Percentiles rank a stretch among this genome's conserved stretches.
phyloP scores from a whole-genome alignment of 2,888 invertebrate species.

The Mythimna lalbum region DNA sequence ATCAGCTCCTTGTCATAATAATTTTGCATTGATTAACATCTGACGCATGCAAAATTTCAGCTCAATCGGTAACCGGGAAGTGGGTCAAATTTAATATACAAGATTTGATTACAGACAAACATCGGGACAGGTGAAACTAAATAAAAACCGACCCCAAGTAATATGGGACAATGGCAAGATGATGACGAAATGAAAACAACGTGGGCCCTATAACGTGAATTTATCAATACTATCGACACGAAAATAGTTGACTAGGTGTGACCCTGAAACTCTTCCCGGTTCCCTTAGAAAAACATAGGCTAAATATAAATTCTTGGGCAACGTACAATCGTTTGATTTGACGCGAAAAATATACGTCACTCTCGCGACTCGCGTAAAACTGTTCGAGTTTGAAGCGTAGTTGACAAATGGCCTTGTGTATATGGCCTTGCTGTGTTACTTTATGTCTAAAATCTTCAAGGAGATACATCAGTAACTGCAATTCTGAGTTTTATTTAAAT shows the following conservation, averaged over 20 bases:
- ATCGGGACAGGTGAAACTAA: too few species aligned
- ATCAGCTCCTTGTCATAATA: too few species aligned
- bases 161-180: too few species aligned
- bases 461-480: conserved; percentile 4
- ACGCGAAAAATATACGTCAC: conserved; percentile 34
- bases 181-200: not conserved
- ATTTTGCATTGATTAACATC: too few species aligned
- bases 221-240: conserved; percentile 40
- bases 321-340: conserved; percentile 38
- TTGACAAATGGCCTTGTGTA: conserved; percentile 31
- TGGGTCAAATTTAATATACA: too few species aligned
- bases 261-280: conserved; percentile 55
- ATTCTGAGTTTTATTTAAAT: not conserved
- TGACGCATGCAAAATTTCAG: too few species aligned
- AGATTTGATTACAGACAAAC: too few species aligned
- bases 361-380: not conserved
- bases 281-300: conserved; percentile 42
- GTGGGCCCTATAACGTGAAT: conserved; percentile 3
- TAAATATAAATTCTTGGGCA: conserved; percentile 54
- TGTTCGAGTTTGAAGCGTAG: conserved; percentile 31
- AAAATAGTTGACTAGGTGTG: conserved; percentile 49
- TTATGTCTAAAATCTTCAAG: conserved; percentile 21
- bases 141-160: too few species aligned
- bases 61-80: too few species aligned
- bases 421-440: conserved; percentile 31